A percentile compares a stretch with the other conserved stretches of the same genome.
Evolutionary conservation across 1,140 invertebrate species (phyloP).

Genomic region (Pseudomyrmex concolor): DNA sequence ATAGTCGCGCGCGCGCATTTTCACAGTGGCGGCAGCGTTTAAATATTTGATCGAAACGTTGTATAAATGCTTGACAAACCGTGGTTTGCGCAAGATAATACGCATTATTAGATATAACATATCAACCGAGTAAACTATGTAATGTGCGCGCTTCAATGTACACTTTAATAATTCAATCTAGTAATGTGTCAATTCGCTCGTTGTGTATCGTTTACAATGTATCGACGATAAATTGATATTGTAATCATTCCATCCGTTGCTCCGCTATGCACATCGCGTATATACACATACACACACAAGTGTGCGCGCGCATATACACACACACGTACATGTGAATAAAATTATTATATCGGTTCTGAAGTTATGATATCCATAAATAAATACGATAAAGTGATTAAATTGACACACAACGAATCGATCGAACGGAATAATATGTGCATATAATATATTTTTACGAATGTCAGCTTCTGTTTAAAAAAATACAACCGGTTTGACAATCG

Average conservation of each 20-base stretch:
- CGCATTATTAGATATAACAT: background rate
- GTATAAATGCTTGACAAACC: slow-evolving; percentile 37
- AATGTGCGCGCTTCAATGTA: slow-evolving; percentile 30
- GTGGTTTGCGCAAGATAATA: background rate
- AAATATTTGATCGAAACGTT: slow-evolving; percentile 27
- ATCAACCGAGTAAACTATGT: slow-evolving; percentile 18
- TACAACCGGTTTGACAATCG: background rate
- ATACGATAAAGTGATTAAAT: slow-evolving; percentile 1
- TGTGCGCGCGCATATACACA: too few species aligned
- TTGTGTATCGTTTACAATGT: slow-evolving; percentile 23
- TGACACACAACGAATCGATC: slow-evolving; percentile 7
- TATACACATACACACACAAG: too few species aligned
- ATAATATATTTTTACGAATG: background rate
- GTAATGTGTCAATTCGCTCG: slow-evolving; percentile 40
- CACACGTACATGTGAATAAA: background rate
- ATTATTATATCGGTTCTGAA: slow-evolving; percentile 5
- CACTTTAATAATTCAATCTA: slow-evolving; percentile 39
- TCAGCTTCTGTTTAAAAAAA: background rate
- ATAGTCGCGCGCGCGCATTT: background rate
- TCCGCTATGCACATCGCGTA: slow-evolving; percentile 18
- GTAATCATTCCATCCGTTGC: slow-evolving; percentile 38
- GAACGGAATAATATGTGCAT: background rate
- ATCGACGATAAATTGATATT: slow-evolving; percentile 37
- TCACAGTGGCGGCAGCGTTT: background rate
- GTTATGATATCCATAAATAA: slow-evolving; percentile 11